Conservation (phyloP, 53 echinoderm and acorn worm species). For the Mesocentrotus franciscanus region DNA sequence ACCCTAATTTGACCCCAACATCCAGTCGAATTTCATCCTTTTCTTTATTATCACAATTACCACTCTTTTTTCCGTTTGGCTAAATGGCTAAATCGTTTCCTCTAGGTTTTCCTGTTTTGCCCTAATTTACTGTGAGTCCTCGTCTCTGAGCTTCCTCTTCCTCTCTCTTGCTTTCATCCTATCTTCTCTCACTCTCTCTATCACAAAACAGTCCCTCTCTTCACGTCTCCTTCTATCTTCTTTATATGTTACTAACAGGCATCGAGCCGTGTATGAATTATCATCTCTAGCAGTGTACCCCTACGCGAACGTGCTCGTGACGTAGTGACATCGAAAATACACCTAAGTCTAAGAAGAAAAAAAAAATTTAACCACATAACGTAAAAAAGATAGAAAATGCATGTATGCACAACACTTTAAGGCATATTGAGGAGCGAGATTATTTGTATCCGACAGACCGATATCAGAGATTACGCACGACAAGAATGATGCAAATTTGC, state of each 20-base stretch:
- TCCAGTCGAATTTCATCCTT: neutral
- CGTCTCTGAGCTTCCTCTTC: neutral
- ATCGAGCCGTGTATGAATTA: too few species aligned
- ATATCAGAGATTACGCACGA: neutral
- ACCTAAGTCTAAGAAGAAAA: neutral
- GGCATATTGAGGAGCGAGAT: neutral
- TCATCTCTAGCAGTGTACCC: neutral
- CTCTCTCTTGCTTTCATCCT: neutral
- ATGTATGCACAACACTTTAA: slow-evolving; percentile 12
- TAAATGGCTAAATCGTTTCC: neutral
- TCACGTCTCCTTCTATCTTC: too few species aligned
- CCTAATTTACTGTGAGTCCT: neutral
- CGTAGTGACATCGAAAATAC: neutral
- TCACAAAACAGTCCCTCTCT: neutral
- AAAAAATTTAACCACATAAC: neutral
- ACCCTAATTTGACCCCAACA: neutral
- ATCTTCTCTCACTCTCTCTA: neutral
- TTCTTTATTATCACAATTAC: neutral
- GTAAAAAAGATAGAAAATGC: neutral
- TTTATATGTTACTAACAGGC: too few species aligned
- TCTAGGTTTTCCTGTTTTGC: neutral
- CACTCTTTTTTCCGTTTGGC: neutral
- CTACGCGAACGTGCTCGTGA: neutral
- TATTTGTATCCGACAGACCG: slow-evolving; percentile 19
- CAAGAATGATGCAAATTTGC: slow-evolving; percentile 41